Percentiles rank a stretch among this genome's conserved stretches.
phyloP scores from a whole-genome alignment of 2,113 vertebrate genomes.

The Channa argus region DNA sequence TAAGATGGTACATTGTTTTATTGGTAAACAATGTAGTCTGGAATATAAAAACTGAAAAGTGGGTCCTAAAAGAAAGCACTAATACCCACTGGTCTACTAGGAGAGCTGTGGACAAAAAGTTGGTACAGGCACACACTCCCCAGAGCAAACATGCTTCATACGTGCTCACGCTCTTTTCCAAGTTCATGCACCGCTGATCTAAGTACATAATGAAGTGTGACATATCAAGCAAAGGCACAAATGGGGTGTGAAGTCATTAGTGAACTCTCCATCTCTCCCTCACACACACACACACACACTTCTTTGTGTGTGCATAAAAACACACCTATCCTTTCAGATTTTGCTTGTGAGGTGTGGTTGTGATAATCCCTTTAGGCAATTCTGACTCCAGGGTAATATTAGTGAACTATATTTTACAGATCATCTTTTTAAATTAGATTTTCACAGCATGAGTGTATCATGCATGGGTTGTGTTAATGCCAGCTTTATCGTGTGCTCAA shows the following conservation, averaged over 20 bases:
- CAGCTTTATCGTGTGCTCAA: not conserved
- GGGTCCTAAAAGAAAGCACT: not conserved
- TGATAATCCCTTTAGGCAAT: constrained; percentile 36
- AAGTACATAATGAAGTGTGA: constrained; percentile 83
- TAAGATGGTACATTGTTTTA: not conserved
- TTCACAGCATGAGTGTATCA: constrained; percentile 12
- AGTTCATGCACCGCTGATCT: constrained; percentile 72
- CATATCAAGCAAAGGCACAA: constrained; percentile 75
- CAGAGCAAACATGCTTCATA: constrained; percentile 56
- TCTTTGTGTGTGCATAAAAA: constrained; percentile 22
- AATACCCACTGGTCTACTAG: not conserved
- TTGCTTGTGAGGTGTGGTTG: constrained; percentile 35
- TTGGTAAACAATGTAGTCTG: constrained; percentile 1
- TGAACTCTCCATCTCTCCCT: constrained; percentile 54
- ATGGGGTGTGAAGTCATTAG: constrained; percentile 82
- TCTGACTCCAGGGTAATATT: constrained; percentile 37
- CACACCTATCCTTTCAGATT: constrained; percentile 46
- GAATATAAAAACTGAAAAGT: not conserved
- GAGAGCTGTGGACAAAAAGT: constrained; percentile 28
- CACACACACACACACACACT: constrained; percentile 12
- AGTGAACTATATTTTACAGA: constrained; percentile 35
- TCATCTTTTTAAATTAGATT: constrained; percentile 13
- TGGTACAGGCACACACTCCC: constrained; percentile 30
- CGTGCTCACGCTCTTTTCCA: constrained; percentile 49
- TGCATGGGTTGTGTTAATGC: constrained; percentile 11